Conservation (phyloP, 2,888 invertebrate species). For the Phoronis australis region DNA sequence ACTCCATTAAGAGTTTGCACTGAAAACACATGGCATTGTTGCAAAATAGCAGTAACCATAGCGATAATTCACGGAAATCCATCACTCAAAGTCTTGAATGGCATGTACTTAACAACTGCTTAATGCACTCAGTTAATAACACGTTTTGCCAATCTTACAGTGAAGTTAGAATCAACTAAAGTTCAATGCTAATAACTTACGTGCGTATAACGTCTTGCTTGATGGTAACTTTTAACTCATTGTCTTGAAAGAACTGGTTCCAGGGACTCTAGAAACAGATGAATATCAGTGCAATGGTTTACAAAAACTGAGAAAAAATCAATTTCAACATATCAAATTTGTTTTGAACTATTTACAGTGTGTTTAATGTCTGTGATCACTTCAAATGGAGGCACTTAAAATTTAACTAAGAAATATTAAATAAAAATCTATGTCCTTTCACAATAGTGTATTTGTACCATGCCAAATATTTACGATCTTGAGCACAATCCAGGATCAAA, state of each 20-base stretch:
- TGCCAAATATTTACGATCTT: not conserved
- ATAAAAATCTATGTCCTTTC: not conserved
- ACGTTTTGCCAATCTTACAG: not conserved
- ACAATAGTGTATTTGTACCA: not conserved
- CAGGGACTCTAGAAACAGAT: slow-evolving; percentile 67
- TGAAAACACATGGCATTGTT: not conserved
- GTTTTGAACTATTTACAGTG: too few relatives aligned
- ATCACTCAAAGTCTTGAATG: not conserved
- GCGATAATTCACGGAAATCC: not conserved
- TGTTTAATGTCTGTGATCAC: too few relatives aligned
- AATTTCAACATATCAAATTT: too few relatives aligned
- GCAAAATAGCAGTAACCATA: not conserved
- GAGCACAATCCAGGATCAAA: too few relatives aligned
- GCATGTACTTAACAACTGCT: not conserved
- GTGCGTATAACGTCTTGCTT: slow-evolving; percentile 77
- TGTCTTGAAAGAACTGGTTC: slow-evolving; percentile 79
- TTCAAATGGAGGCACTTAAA: too few relatives aligned
- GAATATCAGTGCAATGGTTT: not conserved
- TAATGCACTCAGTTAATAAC: slow-evolving; percentile 1
- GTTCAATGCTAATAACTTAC: slow-evolving; percentile 29
- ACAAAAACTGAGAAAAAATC: too few relatives aligned
- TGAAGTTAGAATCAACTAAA: not conserved
- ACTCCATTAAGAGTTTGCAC: too few relatives aligned
- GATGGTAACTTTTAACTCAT: slow-evolving; percentile 69
- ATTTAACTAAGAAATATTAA: not conserved